Percentiles rank a stretch among this genome's conserved stretches.
Conservation (phyloP, 2,113 vertebrate genomes). For the Nematolebias whitei region DNA sequence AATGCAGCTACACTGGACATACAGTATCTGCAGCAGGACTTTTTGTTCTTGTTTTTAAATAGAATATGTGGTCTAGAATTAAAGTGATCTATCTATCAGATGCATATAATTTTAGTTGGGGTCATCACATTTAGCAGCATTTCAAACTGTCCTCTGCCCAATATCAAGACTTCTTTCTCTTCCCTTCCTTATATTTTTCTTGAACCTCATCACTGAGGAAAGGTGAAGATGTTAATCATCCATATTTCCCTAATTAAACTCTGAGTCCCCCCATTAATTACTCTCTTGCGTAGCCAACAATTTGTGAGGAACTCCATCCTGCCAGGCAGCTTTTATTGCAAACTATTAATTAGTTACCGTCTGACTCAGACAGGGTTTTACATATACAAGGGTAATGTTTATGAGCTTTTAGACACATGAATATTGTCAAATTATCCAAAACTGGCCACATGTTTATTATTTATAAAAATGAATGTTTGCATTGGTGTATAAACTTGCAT, state of each 20-base stretch:
- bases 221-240: conserved; percentile 82
- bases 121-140: not conserved
- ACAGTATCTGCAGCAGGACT: not conserved
- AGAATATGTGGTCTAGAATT: not conserved
- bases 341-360: conserved; percentile 80
- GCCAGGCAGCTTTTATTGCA: conserved; percentile 70
- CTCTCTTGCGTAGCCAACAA: conserved; percentile 69
- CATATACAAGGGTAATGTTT: conserved; percentile 71
- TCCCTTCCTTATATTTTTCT: conserved; percentile 42
- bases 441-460: conserved; percentile 48
- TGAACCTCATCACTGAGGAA: conserved; percentile 65
- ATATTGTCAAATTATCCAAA: conserved; percentile 45
- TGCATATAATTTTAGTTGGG: not conserved
- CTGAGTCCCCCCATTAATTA: conserved; percentile 76
- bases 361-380: conserved; percentile 70
- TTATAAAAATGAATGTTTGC: conserved; percentile 27
- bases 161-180: not conserved
- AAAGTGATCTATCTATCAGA: conserved; percentile 1
- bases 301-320: conserved; percentile 70
- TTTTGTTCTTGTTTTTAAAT: not conserved
- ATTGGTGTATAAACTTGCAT: conserved; percentile 7
- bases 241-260: conserved; percentile 78
- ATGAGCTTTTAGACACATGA: conserved; percentile 56
- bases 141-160: not conserved
- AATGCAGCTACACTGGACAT: not conserved